Percentiles rank a stretch among this genome's conserved stretches.
phyloP scores from a whole-genome alignment of 30 jellyfish, hydroid and myxozoan genomes.

The Catostylus mosaicus region DNA sequence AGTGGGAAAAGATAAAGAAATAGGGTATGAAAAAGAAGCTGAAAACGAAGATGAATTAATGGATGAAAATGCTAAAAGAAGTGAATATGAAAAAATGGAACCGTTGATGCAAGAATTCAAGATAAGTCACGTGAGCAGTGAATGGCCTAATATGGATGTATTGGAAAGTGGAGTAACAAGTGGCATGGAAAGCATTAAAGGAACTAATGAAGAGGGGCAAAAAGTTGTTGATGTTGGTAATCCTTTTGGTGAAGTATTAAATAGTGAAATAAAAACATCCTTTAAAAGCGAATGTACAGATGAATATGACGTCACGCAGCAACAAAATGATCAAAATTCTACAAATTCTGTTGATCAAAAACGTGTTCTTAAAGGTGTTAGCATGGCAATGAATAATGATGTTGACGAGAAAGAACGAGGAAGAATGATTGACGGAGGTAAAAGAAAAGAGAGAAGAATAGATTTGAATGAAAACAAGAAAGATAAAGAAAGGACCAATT shows the following conservation, averaged over 20 bases:
- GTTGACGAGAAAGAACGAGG: not conserved
- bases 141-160: not conserved
- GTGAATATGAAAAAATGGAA: not conserved
- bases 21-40: not conserved
- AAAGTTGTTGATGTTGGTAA: not conserved
- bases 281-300: no score
- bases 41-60: not conserved
- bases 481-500: no score
- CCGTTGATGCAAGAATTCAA: not conserved
- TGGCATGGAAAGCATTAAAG: not conserved
- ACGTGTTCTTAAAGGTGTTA: no score
- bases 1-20: constrained; percentile 1
- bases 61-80: not conserved
- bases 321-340: no score
- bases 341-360: no score
- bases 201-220: not conserved
- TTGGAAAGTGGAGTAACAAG: no score
- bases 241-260: no score
- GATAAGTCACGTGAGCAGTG: not conserved
- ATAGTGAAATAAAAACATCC: no score
- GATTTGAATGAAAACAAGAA: not conserved
- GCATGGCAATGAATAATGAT: no score
- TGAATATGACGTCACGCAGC: not conserved
- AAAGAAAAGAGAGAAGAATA: not conserved
- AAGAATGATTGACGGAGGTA: not conserved